Evolutionary conservation across 2,113 vertebrate genomes (phyloP), one percentile per base, ranked within the genome.

Genomic region (Craseonycteris thonglongyai): DNA sequence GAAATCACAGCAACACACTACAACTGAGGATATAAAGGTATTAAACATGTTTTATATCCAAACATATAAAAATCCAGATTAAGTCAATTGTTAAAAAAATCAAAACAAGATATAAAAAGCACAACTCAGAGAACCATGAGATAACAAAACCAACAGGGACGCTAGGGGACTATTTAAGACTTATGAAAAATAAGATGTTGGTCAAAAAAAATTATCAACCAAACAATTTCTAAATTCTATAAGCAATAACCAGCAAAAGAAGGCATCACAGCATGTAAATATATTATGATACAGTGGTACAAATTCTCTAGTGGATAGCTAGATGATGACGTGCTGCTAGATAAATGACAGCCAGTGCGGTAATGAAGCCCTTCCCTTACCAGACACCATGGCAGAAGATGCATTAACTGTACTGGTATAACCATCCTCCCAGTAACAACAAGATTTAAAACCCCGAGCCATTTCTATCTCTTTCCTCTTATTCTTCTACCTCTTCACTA

Each of bases 21-120:
- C 26, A 95, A 95, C 45, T 79, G 30, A 76, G n/a, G 30, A 78
- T 56, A 96, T 56, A 90, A 79, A 93, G 15, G 59, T 71, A 88
- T 82, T 33, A 85, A 42, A 88, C 7, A 93, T 4, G 33, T 75
- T 86, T 51, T 66, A 88, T 81, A 74, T 26, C 22, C 56, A 59
- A 91, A 84, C 15, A 92, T 28, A 83, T 33, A 85, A 95, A 72
- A 79, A 19, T 86, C 59, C 35, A 81, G 18, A 26, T 93, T 86
- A 93, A 78, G 35, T 74, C 15, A 63, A 84, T 14, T 80, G 47
- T 88, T 92, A 63, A 69, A 78, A 88, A 65, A 54, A 74, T 30
- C 40, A 35, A 58, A 51, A 51, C 26, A 90, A 63, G 33, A 59
- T 28, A 84, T 15, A 85, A 91, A 87, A 85, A 66, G 38, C 19